These are phyloP conservation scores for Microctenopoma stevenorrisi DNA, from an alignment of 2,797 vertebrate species.

Conservation along the genomic window DNA sequence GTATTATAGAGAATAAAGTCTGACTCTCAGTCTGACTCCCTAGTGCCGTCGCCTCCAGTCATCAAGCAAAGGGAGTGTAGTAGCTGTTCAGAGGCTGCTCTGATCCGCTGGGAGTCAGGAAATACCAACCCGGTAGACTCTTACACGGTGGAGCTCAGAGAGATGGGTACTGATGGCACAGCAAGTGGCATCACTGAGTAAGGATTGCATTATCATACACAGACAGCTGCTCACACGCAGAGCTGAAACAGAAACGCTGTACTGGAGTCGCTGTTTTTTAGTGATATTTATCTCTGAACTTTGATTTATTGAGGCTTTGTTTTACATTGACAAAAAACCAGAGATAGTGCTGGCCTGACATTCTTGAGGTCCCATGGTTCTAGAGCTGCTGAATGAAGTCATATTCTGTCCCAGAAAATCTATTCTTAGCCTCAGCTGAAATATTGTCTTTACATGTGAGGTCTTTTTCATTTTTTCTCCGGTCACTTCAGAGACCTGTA, in stretches of 20 bases:
- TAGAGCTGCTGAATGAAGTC: slow-evolving; percentile 73
- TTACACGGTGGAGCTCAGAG: slow-evolving; percentile 90
- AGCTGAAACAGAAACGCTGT: slow-evolving; percentile 14
- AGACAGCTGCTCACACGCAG: neutral
- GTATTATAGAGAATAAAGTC: neutral
- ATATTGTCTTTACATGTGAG: slow-evolving; percentile 39
- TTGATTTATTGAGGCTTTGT: slow-evolving; percentile 38
- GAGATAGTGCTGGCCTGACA: slow-evolving; percentile 52
- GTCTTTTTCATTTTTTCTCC: slow-evolving; percentile 49
- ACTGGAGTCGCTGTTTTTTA: slow-evolving; percentile 15
- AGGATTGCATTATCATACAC: slow-evolving; percentile 60
- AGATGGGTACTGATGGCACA: slow-evolving; percentile 69
- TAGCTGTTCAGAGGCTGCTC: slow-evolving; percentile 88
- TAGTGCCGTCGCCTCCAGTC: slow-evolving; percentile 91
- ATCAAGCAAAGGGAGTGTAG: slow-evolving; percentile 86
- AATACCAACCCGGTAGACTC: slow-evolving; percentile 94
- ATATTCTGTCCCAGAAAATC: slow-evolving; percentile 73
- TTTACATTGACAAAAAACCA: slow-evolving; percentile 49
- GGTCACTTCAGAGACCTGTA: slow-evolving; percentile 16
- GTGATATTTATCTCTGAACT: slow-evolving; percentile 30
- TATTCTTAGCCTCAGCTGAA: slow-evolving; percentile 73
- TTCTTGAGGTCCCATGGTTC: slow-evolving; percentile 61
- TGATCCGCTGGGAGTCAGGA: slow-evolving; percentile 93
- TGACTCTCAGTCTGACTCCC: slow-evolving; percentile 23
- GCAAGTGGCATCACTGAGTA: slow-evolving; percentile 85